Conservation (phyloP, 2,113 vertebrate species). For the Leiothrix lutea region DNA sequence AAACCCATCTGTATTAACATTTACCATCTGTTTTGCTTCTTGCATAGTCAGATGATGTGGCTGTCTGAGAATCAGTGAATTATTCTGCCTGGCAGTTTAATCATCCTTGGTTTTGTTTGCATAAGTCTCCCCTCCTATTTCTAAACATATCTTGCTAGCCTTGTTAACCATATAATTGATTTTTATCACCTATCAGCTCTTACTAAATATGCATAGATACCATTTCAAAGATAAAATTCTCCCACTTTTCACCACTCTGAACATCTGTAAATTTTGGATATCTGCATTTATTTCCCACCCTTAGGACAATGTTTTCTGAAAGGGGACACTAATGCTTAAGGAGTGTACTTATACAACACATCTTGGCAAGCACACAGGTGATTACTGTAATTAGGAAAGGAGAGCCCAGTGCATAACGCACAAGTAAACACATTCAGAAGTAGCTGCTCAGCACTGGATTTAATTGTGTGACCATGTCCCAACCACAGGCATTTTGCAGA, state of each 20-base stretch:
- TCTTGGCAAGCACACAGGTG: not conserved
- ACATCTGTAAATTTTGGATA: not conserved
- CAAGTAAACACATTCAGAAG: not conserved
- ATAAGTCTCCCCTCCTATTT: not conserved
- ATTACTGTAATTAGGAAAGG: not conserved
- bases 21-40: not conserved
- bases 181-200: not conserved
- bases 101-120: not conserved
- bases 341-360: not conserved
- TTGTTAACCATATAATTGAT: not conserved
- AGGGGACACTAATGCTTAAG: not conserved
- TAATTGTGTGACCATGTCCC: not conserved
- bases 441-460: not conserved
- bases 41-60: not conserved
- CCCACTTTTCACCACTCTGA: not conserved
- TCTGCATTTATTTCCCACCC: not conserved
- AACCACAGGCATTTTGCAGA: rapidly evolving
- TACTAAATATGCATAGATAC: not conserved
- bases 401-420: not conserved
- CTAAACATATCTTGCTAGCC: not conserved
- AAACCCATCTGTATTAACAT: not conserved
- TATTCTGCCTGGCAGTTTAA: not conserved
- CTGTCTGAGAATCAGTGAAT: not conserved
- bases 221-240: not conserved
- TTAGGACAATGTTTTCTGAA: slow-evolving; percentile 12